These are phyloP conservation scores for Dipodomys merriami DNA, from an alignment of 2,113 vertebrate species.

Conservation along the genomic window DNA sequence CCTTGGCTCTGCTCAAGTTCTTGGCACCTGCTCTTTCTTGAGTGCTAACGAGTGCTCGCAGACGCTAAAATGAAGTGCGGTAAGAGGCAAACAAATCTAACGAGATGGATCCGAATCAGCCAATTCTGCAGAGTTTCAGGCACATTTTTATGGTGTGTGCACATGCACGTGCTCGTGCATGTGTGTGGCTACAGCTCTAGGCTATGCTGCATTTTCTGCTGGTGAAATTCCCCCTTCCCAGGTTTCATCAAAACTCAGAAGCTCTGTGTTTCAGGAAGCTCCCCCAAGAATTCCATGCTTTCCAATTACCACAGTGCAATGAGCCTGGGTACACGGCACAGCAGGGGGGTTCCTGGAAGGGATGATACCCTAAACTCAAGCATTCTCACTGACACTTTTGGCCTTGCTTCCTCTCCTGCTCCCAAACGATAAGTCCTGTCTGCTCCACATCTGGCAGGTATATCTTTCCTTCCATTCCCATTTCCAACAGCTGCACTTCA, in stretches of 20 bases:
- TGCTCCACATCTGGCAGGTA: neutral
- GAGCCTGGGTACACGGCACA: neutral
- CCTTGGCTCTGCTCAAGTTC: constrained; percentile 5
- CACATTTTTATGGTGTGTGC: neutral
- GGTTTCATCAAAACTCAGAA: neutral
- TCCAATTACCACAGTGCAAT: neutral
- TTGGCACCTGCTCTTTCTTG: constrained; percentile 44
- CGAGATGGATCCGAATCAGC: neutral
- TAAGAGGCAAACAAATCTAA: neutral
- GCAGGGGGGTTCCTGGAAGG: neutral
- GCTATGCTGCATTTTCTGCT: constrained; percentile 20
- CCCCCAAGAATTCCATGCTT: constrained; percentile 3
- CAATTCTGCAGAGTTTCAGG: neutral
- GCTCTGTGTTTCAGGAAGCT: constrained; percentile 9
- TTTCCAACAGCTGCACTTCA: neutral
- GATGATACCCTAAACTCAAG: neutral
- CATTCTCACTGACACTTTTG: neutral
- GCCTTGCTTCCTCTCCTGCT: neutral
- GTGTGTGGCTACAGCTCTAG: neutral
- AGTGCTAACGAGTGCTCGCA: neutral
- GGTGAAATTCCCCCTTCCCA: neutral
- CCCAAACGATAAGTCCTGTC: neutral
- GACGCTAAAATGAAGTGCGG: constrained; percentile 1
- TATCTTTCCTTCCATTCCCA: neutral
- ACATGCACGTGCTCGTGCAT: neutral